Evolutionary conservation across 2,113 vertebrate genomes (phyloP).

Genomic region (Limanda limanda): DNA sequence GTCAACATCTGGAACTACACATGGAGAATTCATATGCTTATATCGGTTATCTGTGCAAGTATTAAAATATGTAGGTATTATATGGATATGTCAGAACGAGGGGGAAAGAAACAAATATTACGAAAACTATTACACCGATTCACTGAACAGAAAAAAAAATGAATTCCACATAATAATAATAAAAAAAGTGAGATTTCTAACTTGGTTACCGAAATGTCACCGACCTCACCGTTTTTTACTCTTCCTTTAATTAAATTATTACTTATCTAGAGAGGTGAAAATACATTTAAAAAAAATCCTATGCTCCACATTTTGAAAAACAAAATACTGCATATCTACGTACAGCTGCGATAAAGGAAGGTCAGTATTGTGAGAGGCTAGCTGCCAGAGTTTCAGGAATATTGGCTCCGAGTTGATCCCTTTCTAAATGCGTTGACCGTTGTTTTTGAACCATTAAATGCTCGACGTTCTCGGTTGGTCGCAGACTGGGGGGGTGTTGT

Average conservation of each 20-base stretch:
- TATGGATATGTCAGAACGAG: conserved; percentile 83
- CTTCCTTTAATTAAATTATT: conserved; percentile 67
- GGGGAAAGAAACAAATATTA: conserved; percentile 63
- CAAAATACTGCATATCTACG: conserved; percentile 88
- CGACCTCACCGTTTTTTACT: conserved; percentile 80
- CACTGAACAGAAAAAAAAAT: conserved; percentile 69
- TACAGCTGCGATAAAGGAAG: conserved; percentile 75
- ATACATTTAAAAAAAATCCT: conserved; percentile 81
- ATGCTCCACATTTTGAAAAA: conserved; percentile 86
- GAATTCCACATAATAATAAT: conserved; percentile 74
- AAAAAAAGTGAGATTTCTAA: conserved; percentile 72
- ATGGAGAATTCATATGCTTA: conserved; percentile 84
- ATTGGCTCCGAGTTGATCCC: conserved; percentile 84
- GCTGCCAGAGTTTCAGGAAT: conserved; percentile 88
- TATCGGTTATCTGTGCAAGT: conserved; percentile 86
- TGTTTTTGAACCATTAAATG: background rate
- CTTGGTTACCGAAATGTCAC: conserved; percentile 87
- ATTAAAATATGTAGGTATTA: conserved; percentile 84
- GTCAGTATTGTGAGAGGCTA: conserved; percentile 83
- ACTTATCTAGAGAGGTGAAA: conserved; percentile 81
- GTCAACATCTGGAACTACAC: conserved; percentile 86
- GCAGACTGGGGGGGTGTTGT: background rate
- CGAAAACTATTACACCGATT: conserved; percentile 79
- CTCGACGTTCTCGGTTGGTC: conserved; percentile 28
- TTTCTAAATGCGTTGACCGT: conserved; percentile 50